Conservation (phyloP, 35 echinoderm and acorn worm species). For the Stichopus chloronotus region DNA sequence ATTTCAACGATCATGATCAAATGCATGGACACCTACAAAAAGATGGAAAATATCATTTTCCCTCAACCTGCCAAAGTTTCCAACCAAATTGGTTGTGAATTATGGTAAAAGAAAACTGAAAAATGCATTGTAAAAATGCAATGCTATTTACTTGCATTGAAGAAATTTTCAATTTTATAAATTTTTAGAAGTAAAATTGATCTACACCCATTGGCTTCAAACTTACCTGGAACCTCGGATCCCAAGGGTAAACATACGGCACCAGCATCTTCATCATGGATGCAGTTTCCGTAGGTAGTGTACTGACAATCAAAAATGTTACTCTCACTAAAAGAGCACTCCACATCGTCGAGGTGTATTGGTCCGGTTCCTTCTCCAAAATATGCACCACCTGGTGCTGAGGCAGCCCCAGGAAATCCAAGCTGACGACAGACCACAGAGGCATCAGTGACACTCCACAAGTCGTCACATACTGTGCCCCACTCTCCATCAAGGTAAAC, state of each 20-base stretch:
- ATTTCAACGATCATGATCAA: too few species aligned
- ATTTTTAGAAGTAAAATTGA: too few species aligned
- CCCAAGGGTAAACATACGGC: not conserved
- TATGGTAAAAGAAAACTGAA: too few species aligned
- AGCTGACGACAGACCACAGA: not conserved
- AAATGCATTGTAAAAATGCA: too few species aligned
- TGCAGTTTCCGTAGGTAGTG: not conserved
- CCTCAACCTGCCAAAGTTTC: too few species aligned
- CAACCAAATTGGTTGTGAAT: too few species aligned
- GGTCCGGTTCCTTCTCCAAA: conserved; percentile 44
- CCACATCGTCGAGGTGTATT: not conserved
- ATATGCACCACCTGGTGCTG: not conserved
- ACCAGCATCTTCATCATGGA: conserved; percentile 20
- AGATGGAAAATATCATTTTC: too few species aligned
- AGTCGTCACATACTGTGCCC: conserved; percentile 1
- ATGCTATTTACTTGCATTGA: too few species aligned
- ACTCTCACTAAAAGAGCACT: not conserved
- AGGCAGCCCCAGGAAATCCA: conserved; percentile 4
- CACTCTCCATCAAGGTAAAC: not conserved
- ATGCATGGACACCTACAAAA: too few species aligned
- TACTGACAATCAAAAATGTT: not conserved
- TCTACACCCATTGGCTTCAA: too few species aligned
- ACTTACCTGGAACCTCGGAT: too few species aligned
- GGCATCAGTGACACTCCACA: not conserved
- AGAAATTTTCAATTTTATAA: too few species aligned